Base-by-base conservation (phyloP, 2,888 invertebrate genomes). In the Dilophus febrilis region DNA sequence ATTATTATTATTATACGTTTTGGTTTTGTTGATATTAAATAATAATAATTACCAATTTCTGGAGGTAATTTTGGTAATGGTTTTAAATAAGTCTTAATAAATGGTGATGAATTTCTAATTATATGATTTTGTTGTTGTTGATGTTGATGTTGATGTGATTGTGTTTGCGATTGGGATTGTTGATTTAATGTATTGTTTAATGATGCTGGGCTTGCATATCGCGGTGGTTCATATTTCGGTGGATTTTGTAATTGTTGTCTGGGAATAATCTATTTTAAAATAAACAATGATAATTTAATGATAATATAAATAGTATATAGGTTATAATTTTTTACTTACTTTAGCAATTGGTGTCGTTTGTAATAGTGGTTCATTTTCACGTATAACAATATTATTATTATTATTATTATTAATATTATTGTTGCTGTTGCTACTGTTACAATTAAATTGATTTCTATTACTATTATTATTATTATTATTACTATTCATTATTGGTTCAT, bases 41-140 rank as follows among this genome's bases (percentile, higher is more conserved):
- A 22, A n/a, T 22, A 6, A 8, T 22, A 22, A 22, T 18, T 31
- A 35, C 41, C 46, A 29, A 40, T 50, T 42, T 60, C 59, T 18
- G 66, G 59, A n/a, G 71, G 71, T 41, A 70, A 61, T 53, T 70
- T 71, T 32, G 71, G 71, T 49, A 72, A 53, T 28, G 71, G 71
- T 53, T 72, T 72, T 53, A 71, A 58, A 50, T 72, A 72, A 16
- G 67, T 67, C 50, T 39, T 40, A 29, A 35, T 41, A 48, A 53
- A 31, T 53, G 55, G 41, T 51, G 51, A 44, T 48, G 51, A 31
- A 49, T 31, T 35, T 48, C 49, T 55, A 38, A 51, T 52, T 30
- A 47, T 48, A 8, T 47, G 49, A 48, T 52, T 22, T 49, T 52
- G 28, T 46, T 50, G 37, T 30, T 43, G 27, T 27, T 40, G 40